Base-by-base conservation (phyloP, 2,113 vertebrate genomes). In the Neofelis nebulosa region DNA sequence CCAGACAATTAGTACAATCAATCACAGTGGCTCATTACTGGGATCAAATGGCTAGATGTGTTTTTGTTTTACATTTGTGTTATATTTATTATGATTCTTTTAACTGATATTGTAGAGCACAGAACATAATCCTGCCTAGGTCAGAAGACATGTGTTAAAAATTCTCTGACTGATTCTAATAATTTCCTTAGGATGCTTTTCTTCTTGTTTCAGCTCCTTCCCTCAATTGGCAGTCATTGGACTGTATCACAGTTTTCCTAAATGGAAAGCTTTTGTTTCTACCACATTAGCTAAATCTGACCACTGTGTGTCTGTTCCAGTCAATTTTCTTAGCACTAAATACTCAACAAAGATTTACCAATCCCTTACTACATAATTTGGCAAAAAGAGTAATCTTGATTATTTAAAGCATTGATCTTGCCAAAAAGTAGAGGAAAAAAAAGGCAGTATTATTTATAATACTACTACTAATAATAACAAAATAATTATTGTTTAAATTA, bases 71-170 rank as follows among this genome's bases (percentile, higher is more conserved):
- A 66, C 25, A 50, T 29, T 61, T 12, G 9, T 19, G 23, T 41
- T 83, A 5, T 31, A 38, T 84, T 71, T 65, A 3, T 21, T 78
- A 36, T 27, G 38, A 5, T 11, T 36, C 19, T 76, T 21, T 5
- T 33, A 63, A 50, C 5, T 69, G 25, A 33, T 18, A 0, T 23
- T 52, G 11, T 23, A 48, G 4, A 1, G 6, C 38, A 0, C 13
- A 63, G 15, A 57, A 31, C 41, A 16, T 21, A 87, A 69, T 45
- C 7, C 50, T 9, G 27, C 9, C 13, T 33, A 27, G 4, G 16
- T 55, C 21, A 27, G 48, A 76, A 45, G 2, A 36, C 23, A 48
- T 8, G 6, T 13, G 11, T 23, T 87, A 36, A 61, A 41, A 25
- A 33, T 61, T 66, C 18, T 9, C 19, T 71, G 23, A 38, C 8